These are phyloP conservation scores for Urocynchramus pylzowi DNA, from an alignment of 2,113 vertebrate genomes.

Conservation along the genomic window DNA sequence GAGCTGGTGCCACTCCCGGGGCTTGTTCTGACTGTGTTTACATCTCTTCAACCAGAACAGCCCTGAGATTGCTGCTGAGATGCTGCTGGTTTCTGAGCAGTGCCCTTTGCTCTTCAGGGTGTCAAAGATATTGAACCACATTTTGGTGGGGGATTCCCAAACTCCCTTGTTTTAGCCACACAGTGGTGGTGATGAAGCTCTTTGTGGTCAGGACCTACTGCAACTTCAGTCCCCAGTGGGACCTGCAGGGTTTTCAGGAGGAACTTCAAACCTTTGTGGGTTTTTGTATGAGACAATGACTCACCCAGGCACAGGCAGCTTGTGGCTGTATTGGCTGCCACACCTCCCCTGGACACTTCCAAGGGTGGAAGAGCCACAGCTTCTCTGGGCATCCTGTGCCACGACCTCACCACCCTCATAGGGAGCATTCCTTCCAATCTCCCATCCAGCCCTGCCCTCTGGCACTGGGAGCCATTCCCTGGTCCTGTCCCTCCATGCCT, in stretches of 20 bases:
- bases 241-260: neutral
- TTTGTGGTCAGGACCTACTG: neutral
- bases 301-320: accelerated
- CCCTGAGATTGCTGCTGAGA: neutral
- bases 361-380: neutral
- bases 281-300: neutral
- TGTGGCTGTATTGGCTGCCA: neutral
- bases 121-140: accelerated
- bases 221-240: neutral
- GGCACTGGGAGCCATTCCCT: neutral
- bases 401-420: accelerated
- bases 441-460: accelerated
- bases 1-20: neutral
- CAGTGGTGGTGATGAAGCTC: neutral
- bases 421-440: neutral
- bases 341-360: too few relatives aligned
- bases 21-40: neutral
- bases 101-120: accelerated
- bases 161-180: neutral
- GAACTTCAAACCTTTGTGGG: neutral
- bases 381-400: neutral
- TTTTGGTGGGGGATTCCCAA: neutral
- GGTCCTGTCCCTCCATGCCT: accelerated
- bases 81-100: neutral
- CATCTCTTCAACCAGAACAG: neutral